These are phyloP conservation scores for Zaprionus kolodkinae DNA, from an alignment of 1,140 invertebrate genomes.

Conservation along the genomic window DNA sequence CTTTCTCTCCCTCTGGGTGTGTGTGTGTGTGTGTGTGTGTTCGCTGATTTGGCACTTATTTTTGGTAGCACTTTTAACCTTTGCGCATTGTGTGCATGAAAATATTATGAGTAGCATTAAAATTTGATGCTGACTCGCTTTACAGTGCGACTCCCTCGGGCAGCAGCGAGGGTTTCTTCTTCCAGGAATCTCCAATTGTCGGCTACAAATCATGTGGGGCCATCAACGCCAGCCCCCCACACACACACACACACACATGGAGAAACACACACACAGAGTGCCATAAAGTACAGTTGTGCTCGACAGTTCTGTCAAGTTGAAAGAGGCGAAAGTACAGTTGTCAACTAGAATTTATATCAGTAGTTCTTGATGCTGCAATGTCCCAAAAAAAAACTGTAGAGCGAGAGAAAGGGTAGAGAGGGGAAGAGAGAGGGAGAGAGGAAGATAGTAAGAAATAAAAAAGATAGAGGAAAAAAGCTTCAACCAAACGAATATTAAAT, in stretches of 20 bases:
- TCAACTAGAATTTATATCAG: slow-evolving; percentile 39
- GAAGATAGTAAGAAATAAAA: not conserved
- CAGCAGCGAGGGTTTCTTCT: not conserved
- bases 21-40: slow-evolving; percentile 14
- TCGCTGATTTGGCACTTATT: slow-evolving; percentile 72
- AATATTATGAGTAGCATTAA: slow-evolving; percentile 77
- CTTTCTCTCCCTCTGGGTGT: not conserved
- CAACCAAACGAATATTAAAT: not conserved
- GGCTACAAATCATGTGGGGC: slow-evolving; percentile 67
- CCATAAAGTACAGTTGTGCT: slow-evolving; percentile 61
- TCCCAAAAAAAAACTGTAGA: slow-evolving; percentile 1
- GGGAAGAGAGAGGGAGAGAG: not conserved
- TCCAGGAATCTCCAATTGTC: slow-evolving; percentile 59
- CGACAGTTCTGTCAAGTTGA: slow-evolving; percentile 32
- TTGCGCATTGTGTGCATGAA: slow-evolving; percentile 72
- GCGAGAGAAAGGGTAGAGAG: not conserved
- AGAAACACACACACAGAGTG: not conserved
- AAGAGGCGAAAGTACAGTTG: slow-evolving; percentile 35
- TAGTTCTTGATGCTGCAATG: slow-evolving; percentile 4
- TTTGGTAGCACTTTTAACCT: slow-evolving; percentile 50
- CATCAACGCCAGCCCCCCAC: slow-evolving; percentile 51
- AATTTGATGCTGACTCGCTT: slow-evolving; percentile 68
- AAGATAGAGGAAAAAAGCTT: not conserved
- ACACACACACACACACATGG: not conserved
- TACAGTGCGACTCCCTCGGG: slow-evolving; percentile 2